Evolutionary conservation across 1,140 invertebrate genomes (phyloP), one percentile per base, ranked within the genome.

Genomic region (Pachypeltis micranthus): DNA sequence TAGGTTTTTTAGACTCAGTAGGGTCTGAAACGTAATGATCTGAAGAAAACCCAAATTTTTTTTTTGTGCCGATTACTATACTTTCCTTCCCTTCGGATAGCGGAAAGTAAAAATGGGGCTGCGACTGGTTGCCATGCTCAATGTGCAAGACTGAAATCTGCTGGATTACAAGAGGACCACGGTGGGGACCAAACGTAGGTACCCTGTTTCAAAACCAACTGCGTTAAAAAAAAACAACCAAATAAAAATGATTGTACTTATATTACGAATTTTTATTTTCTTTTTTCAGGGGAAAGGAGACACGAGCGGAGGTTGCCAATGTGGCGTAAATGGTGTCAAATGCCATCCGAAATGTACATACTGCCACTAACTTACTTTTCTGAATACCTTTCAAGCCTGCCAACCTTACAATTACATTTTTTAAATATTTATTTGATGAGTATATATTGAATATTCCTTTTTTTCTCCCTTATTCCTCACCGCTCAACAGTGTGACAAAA

Each of bases 101-200:
- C n/a, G n/a, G n/a, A n/a, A n/a, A n/a, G n/a, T n/a, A n/a, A n/a
- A 93, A 93, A 78, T 92, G 88, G 85, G 93, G 93, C 24, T 96
- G 93, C 79, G 92, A 96, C 75, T 95, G 92, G 92, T 76, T 96
- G 27, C 81, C 87, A 55, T 96, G 93, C 74, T 88, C 89, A 0
- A 90, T 93, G 75, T 96, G 93, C 74, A 90, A 91, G 75, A 93
- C 88, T 16, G 92, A 96, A 76, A 93, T 96, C 44, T 96, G 93
- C 72, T 96, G 93, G 93, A 89, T 93, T 3, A 95, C 91, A 0
- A 83, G 85, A 72, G 88, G 89, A 27, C 84, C 86, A 1, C 79
- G 92, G 66, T 95, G 91, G 92, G 92, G 92, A 1, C 88, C 90
- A 4, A 80, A 73, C 47, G 86, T 83, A 74, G 75, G 75, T 44